phyloP scores from a whole-genome alignment of 2,113 vertebrate genomes.

The Eretmochelys imbricata region DNA sequence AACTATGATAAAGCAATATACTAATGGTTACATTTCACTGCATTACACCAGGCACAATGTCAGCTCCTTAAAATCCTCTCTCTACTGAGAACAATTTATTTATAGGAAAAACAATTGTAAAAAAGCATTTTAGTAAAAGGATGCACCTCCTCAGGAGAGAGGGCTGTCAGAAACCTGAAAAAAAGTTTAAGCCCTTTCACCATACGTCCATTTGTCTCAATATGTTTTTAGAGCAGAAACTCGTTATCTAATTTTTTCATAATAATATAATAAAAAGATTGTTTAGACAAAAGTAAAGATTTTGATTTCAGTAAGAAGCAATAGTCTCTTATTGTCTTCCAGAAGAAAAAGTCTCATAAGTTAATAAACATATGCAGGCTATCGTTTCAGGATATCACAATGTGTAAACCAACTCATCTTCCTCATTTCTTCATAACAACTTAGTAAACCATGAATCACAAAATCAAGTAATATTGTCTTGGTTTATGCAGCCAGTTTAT shows the following conservation, averaged over 20 bases:
- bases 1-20: background rate
- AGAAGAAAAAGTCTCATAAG: background rate
- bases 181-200: background rate
- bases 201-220: background rate
- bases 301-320: background rate
- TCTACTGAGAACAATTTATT: background rate
- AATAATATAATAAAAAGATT: background rate
- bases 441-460: background rate
- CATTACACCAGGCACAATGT: background rate
- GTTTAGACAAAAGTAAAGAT: background rate
- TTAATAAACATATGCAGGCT: background rate
- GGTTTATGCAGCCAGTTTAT: background rate
- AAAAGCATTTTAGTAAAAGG: background rate
- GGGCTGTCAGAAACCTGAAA: background rate
- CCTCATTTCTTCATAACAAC: background rate
- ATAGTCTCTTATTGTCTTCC: background rate
- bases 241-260: background rate
- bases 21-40: background rate
- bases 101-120: background rate
- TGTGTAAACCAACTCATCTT: background rate
- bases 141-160: background rate
- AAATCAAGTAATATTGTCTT: background rate
- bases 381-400: background rate
- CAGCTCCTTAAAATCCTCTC: background rate
- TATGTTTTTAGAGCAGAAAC: slow-evolving; percentile 16